Percentiles rank a stretch among this genome's conserved stretches.
Conservation (phyloP, 2,113 vertebrate species). For the Phylloscopus trochilus region DNA sequence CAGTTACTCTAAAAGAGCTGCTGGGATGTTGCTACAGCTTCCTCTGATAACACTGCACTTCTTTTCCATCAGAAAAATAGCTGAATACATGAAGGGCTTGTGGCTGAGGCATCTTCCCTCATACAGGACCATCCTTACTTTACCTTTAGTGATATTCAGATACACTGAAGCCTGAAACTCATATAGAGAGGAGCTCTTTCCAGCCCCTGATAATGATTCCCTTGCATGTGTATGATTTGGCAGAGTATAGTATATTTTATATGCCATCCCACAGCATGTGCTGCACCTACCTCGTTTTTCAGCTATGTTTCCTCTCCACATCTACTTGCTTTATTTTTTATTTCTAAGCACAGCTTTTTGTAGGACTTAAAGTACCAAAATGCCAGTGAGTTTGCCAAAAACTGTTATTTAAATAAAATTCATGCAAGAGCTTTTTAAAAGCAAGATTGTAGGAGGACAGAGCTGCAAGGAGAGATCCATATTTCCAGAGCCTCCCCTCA, state of each 20-base stretch:
- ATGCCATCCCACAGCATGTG: not conserved
- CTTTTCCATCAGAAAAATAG: not conserved
- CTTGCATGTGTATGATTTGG: not conserved
- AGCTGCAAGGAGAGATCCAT: not conserved
- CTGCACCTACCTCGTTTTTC: not conserved
- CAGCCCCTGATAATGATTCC: not conserved
- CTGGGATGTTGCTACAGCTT: not conserved
- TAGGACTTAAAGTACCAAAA: constrained; percentile 9
- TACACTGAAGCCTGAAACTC: not conserved
- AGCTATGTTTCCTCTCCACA: not conserved
- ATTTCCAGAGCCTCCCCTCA: not conserved
- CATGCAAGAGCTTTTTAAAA: not conserved
- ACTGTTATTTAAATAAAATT: not conserved
- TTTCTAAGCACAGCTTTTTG: constrained; percentile 3
- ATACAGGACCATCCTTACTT: not conserved
- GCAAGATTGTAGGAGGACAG: not conserved
- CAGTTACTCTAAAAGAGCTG: not conserved
- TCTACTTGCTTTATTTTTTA: constrained; percentile 7
- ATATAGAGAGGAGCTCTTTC: not conserved
- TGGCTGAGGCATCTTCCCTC: not conserved
- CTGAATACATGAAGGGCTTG: not conserved
- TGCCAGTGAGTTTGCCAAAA: not conserved
- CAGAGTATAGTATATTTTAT: not conserved
- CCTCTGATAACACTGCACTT: not conserved
- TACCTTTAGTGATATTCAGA: not conserved